These are phyloP conservation scores for Myiotriccus ornatus DNA, from an alignment of 2,797 vertebrate species.

Conservation along the genomic window DNA sequence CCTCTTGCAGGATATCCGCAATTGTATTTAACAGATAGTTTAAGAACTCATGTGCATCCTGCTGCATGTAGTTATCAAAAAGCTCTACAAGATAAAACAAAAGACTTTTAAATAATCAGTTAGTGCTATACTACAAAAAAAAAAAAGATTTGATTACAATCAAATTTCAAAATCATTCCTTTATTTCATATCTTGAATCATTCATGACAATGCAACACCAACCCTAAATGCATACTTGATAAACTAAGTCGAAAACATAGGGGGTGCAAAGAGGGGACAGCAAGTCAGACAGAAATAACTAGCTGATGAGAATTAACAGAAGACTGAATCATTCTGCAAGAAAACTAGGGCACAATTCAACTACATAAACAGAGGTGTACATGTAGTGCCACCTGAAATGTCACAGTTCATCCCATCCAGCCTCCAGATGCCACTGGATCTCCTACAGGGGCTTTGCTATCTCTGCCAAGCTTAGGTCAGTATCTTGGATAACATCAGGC, in stretches of 20 bases:
- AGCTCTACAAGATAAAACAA: constrained; percentile 58
- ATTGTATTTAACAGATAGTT: constrained; percentile 84
- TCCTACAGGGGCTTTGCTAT: background rate
- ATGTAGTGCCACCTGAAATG: background rate
- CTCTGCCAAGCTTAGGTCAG: background rate
- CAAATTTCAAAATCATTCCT: background rate
- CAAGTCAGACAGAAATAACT: background rate
- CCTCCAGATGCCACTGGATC: background rate
- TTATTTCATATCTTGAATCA: background rate
- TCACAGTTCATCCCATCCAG: background rate
- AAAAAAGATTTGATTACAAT: background rate
- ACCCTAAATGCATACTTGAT: background rate
- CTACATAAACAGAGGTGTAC: background rate
- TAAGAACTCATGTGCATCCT: constrained; percentile 83
- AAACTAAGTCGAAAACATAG: background rate
- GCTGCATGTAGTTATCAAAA: constrained; percentile 87
- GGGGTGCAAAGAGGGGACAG: background rate
- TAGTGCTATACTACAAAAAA: background rate
- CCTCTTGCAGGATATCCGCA: constrained; percentile 83
- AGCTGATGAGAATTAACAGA: background rate
- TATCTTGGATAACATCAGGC: background rate
- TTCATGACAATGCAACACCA: background rate
- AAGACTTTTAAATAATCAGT: background rate
- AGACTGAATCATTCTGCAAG: background rate
- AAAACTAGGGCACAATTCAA: background rate